Evolutionary conservation across 2,888 invertebrate species (phyloP).

Genomic region (Diarsia brunnea): DNA sequence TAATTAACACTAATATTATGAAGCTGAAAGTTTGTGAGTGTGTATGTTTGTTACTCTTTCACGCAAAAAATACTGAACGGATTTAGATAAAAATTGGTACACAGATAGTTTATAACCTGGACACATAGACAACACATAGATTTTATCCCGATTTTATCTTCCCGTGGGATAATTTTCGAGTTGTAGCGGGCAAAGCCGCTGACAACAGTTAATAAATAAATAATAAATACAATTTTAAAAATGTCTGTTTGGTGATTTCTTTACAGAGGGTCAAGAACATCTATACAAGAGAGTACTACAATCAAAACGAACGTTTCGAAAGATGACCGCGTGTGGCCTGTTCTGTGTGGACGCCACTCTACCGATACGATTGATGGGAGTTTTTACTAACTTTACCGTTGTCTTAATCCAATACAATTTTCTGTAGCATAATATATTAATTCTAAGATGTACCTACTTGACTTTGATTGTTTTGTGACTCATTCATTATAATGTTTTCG

Average conservation of each 20-base stretch:
- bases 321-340: slow-evolving; percentile 26
- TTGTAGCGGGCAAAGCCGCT: too few relatives aligned
- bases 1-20: too few relatives aligned
- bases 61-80: too few relatives aligned
- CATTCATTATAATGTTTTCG: not conserved
- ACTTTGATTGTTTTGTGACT: not conserved
- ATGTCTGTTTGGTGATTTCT: not conserved
- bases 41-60: too few relatives aligned
- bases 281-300: slow-evolving; percentile 16
- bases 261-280: slow-evolving; percentile 27
- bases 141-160: too few relatives aligned
- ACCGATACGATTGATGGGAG: slow-evolving; percentile 28
- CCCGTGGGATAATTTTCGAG: too few relatives aligned
- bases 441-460: not conserved
- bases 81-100: too few relatives aligned
- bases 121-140: too few relatives aligned
- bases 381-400: slow-evolving; percentile 23
- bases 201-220: too few relatives aligned
- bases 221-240: too few relatives aligned
- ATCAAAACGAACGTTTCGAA: slow-evolving; percentile 9
- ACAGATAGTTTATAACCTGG: too few relatives aligned
- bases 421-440: slow-evolving; percentile 4
- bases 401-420: slow-evolving; percentile 40
- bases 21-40: too few relatives aligned
- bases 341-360: slow-evolving; percentile 22